Conservation (phyloP, 1,140 invertebrate genomes). For the Heliconius congener region DNA sequence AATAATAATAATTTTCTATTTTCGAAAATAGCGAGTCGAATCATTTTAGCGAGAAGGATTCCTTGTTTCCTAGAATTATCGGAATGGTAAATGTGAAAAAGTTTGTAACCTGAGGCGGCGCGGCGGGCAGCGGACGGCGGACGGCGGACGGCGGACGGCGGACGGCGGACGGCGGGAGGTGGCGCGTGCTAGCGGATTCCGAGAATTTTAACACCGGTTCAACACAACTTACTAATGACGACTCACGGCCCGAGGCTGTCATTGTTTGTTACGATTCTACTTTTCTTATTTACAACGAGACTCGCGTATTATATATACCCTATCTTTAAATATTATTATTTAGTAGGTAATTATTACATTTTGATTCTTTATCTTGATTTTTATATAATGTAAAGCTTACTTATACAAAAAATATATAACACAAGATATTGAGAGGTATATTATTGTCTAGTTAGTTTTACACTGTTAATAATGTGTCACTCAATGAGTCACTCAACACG, state of each 20-base stretch:
- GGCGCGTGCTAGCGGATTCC: slow-evolving; percentile 73
- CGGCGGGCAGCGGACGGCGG: slow-evolving; percentile 37
- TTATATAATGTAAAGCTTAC: too few relatives aligned
- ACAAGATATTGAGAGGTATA: too few relatives aligned
- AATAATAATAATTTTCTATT: not conserved
- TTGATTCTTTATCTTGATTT: not conserved
- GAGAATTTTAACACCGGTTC: slow-evolving; percentile 59
- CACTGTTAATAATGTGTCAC: too few relatives aligned
- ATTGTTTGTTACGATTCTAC: slow-evolving; percentile 37
- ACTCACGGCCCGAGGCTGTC: slow-evolving; percentile 35
- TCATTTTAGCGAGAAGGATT: slow-evolving; percentile 51
- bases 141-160: slow-evolving; percentile 32
- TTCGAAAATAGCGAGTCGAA: slow-evolving; percentile 38
- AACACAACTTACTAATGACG: slow-evolving; percentile 41
- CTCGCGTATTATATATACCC: not conserved
- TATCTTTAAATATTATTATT: slow-evolving; percentile 3
- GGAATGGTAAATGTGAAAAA: slow-evolving; percentile 71
- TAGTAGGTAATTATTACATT: not conserved
- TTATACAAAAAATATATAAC: too few relatives aligned
- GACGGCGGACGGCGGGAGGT: slow-evolving; percentile 14
- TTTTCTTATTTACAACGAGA: slow-evolving; percentile 11
- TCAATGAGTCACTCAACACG: too few relatives aligned
- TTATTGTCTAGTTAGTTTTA: too few relatives aligned
- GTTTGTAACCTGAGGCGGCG: slow-evolving; percentile 52
- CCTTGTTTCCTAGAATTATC: slow-evolving; percentile 59